Base-by-base conservation (phyloP, 2,888 invertebrate genomes). In the Leptinotarsa peninsularis region DNA sequence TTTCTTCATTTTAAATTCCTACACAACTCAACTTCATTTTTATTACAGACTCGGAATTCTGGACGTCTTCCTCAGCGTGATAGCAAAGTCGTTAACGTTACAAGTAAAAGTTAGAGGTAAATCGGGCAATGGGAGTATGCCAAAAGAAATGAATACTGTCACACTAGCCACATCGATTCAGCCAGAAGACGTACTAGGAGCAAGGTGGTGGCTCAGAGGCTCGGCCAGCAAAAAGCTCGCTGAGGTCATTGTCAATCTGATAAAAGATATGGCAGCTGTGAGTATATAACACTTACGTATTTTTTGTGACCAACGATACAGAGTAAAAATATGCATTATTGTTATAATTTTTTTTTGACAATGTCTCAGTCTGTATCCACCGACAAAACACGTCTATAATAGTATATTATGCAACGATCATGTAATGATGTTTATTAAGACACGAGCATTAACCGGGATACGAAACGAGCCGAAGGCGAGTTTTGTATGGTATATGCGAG, bases 211-310 rank as follows among this genome's bases (percentile, higher is more conserved):
- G 92, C 90, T 98, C 84, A 91, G 95, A 76, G 98, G 98, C 0
- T 91, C 92, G 73, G 95, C 96, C 80, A 93, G 94, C 17, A 92
- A 94, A 80, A 95, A 96, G 85, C 92, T 97, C 77, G 96, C 98
- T 1, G 95, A 96, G 86, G 93, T 94, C 69, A 96, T 98, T 66
- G 95, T 97, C 60, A 92, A 92, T 73, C 91, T 99, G 7, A 92
- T 99, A 21, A 93, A 95, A 78, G 98, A 99, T 85, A 96, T 99
- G 94, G 95, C 96, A 23, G 93, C 94, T 86, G 98, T 97, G 90
- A 90, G 91, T 89, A 60, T n/a, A 4, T 17, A 50, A 17, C 33
- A 27, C 4, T 27, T 27, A 27, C 27, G 33, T 33, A 33, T 1
- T 33, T 7, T 33, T 1, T 33, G 43, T 43, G 43, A 43, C 43